Base-by-base conservation (phyloP, 2,888 invertebrate genomes). In the Labia minor region DNA sequence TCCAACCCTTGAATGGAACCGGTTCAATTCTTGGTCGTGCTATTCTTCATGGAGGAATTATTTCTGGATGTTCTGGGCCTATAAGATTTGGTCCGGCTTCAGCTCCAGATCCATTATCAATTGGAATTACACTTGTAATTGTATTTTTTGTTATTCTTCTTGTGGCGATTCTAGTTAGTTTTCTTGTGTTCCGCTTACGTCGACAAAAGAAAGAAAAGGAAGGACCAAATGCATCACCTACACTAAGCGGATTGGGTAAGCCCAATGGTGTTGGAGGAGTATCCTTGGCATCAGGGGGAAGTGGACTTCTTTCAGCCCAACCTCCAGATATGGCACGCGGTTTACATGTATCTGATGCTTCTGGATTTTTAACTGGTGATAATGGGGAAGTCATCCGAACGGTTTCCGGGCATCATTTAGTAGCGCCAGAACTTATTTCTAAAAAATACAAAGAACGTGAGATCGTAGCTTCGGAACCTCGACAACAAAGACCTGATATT, bases 111-210 rank as follows among this genome's bases (percentile, higher is more conserved):
- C 94, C 94, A 0, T 80, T 96, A 8, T 92, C 91, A 74, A 92
- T 95, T 69, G 96, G 95, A 66, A 89, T 96, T 68, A 95, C 95
- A 0, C 81, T 96, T 33, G 94, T 96, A 19, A 92, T 95, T 70
- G 92, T 93, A 20, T 95, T 97, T 81, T 95, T 97, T 75, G 89
- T 92, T 4, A 89, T 95, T 68, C 80, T 95, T 14, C 83, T 95
- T 65, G 88, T 95, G 11, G 93, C 93, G 14, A 93, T 95, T 73
- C 82, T 92, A 67, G 90, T 91, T 19, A 94, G 93, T 64, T 95
- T 95, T 74, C 85, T 95, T n/a, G 91, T 95, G 61, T 95, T 95
- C 77, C 86, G 94, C 62, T 82, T 94, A 70, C 84, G 95, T 18
- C 88, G 90, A 66, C 91, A 93, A 76, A 90, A 88, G 76, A 89